Evolutionary conservation across 2,113 vertebrate genomes (phyloP).

Genomic region (Megaleporinus macrocephalus): DNA sequence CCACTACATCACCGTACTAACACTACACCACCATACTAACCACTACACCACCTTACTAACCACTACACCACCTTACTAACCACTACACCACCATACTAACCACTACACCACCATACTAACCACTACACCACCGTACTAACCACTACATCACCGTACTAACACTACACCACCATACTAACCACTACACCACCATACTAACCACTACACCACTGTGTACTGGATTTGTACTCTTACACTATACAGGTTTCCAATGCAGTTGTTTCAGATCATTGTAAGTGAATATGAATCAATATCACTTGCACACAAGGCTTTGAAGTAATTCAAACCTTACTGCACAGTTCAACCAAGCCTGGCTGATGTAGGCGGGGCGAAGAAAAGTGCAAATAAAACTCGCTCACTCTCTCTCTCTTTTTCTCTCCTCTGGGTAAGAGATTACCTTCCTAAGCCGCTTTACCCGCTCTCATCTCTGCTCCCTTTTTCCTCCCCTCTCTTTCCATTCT

Average conservation of each 20-base stretch:
- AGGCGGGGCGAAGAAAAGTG: not conserved
- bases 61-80: too few species aligned
- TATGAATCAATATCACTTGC: not conserved
- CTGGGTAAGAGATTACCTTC: constrained; percentile 37
- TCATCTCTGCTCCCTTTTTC: constrained; percentile 6
- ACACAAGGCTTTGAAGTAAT: not conserved
- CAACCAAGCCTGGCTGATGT: not conserved
- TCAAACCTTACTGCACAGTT: not conserved
- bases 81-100: too few species aligned
- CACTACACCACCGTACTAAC: too few species aligned
- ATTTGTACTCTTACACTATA: not conserved
- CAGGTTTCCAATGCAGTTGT: not conserved
- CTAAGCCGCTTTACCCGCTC: constrained; percentile 33
- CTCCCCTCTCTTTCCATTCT: not conserved
- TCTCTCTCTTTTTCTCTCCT: constrained; percentile 2
- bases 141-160: too few species aligned
- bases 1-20: too few species aligned
- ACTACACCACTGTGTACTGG: too few species aligned
- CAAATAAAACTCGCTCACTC: not conserved
- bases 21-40: too few species aligned
- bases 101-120: too few species aligned
- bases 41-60: too few species aligned
- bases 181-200: too few species aligned
- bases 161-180: too few species aligned
- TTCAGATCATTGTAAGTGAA: not conserved